Percentiles rank a stretch among this genome's conserved stretches.
Evolutionary conservation across 2,113 vertebrate species (phyloP).

Genomic region (Actinemys pallida): DNA sequence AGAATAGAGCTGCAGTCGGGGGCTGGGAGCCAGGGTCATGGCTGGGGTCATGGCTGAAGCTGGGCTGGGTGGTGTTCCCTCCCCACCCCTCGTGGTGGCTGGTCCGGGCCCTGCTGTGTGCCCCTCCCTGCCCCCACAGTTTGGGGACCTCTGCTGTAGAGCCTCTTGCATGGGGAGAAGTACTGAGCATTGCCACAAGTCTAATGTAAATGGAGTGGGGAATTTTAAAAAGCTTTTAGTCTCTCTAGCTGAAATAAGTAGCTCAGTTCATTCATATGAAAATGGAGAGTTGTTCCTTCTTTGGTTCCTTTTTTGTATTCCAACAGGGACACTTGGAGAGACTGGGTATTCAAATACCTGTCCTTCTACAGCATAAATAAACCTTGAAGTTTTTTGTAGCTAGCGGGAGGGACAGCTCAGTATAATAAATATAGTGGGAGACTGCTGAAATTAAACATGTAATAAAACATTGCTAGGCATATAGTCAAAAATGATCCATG

Average conservation of each 20-base stretch:
- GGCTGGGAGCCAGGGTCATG: too few species aligned
- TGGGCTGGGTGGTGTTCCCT: too few species aligned
- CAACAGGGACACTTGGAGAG: not conserved
- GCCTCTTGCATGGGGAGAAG: not conserved
- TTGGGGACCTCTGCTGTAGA: too few species aligned
- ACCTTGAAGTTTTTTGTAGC: not conserved
- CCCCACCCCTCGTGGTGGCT: too few species aligned
- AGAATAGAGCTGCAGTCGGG: too few species aligned
- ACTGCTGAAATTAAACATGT: not conserved
- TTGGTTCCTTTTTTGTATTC: not conserved
- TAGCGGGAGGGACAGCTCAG: not conserved
- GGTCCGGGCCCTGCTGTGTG: too few species aligned
- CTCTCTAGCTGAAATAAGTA: not conserved
- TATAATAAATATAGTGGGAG: not conserved
- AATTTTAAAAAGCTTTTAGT: not conserved
- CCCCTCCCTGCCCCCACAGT: too few species aligned
- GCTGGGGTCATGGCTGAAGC: too few species aligned
- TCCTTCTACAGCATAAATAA: not conserved
- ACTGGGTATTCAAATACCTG: not conserved
- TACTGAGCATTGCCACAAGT: not conserved
- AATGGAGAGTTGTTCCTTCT: accelerated
- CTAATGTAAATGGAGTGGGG: not conserved
- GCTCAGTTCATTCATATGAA: not conserved
- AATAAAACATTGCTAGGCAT: not conserved
- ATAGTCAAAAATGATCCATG: not conserved